These are phyloP conservation scores for Meiosimyza decipiens DNA, from an alignment of 2,888 invertebrate genomes.

Conservation along the genomic window DNA sequence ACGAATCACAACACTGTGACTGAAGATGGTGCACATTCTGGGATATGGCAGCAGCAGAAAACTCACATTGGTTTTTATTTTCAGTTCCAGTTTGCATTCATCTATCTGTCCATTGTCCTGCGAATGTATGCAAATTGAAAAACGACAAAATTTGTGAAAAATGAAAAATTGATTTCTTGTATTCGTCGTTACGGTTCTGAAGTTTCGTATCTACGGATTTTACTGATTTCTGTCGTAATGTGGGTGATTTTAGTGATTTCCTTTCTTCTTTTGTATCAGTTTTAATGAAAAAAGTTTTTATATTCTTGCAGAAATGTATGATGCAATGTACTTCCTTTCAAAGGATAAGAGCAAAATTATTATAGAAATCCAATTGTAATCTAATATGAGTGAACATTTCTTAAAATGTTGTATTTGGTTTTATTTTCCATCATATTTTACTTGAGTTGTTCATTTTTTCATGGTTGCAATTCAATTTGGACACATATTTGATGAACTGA, in stretches of 20 bases:
- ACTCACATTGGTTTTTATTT: constrained; percentile 23
- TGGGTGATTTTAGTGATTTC: background rate
- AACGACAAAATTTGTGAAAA: constrained; percentile 29
- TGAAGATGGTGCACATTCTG: too few relatives aligned
- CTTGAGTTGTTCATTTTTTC: background rate
- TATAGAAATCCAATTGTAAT: constrained; percentile 14
- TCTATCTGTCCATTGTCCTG: background rate
- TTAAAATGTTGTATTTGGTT: constrained; percentile 13
- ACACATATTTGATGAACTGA: constrained; percentile 13
- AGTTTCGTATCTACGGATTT: background rate
- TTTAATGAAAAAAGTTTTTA: constrained; percentile 20
- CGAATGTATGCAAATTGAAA: constrained; percentile 34
- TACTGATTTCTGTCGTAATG: background rate
- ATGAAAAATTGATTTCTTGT: constrained; percentile 37
- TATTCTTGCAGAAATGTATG: constrained; percentile 2
- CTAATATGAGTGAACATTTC: constrained; percentile 7
- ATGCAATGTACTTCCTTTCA: background rate
- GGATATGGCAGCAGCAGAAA: background rate
- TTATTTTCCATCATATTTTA: background rate
- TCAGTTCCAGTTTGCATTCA: constrained; percentile 4
- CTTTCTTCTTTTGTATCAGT: constrained; percentile 16
- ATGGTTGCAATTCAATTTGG: constrained; percentile 21
- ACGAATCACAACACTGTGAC: too few relatives aligned
- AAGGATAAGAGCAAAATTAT: constrained; percentile 18
- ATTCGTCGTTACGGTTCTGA: too few relatives aligned